A percentile compares a stretch with the other conserved stretches of the same genome.
phyloP scores from a whole-genome alignment of 2,888 invertebrate species.

The Drosophila neutralis region DNA sequence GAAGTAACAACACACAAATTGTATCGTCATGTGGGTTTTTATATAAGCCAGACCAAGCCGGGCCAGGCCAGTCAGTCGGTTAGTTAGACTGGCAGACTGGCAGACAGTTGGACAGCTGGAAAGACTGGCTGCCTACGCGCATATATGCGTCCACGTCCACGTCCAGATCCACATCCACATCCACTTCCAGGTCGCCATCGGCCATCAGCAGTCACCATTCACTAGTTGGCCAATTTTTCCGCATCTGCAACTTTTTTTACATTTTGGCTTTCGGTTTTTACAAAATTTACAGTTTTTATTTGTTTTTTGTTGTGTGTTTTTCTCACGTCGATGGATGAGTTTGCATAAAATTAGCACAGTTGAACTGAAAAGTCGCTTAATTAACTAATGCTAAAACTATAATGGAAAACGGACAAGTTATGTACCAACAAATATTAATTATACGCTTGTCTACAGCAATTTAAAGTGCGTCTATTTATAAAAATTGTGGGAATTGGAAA shows the following conservation, averaged over 20 bases:
- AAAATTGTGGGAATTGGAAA: slow-evolving; percentile 34
- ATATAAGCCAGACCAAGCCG: slow-evolving; percentile 59
- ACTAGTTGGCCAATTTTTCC: slow-evolving; percentile 69
- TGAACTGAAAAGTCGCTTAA: slow-evolving; percentile 56
- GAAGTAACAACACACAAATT: slow-evolving; percentile 45
- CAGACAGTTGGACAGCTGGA: slow-evolving; percentile 8
- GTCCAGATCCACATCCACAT: slow-evolving; percentile 50
- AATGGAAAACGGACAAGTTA: slow-evolving; percentile 53
- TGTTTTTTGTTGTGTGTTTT: slow-evolving; percentile 26
- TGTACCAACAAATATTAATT: slow-evolving; percentile 43
- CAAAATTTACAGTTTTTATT: slow-evolving; percentile 34
- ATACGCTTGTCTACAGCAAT: slow-evolving; percentile 42
- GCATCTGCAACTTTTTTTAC: slow-evolving; percentile 52
- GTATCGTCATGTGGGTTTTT: slow-evolving; percentile 65
- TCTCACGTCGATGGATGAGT: slow-evolving; percentile 64
- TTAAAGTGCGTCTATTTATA: slow-evolving; percentile 42
- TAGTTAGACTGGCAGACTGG: slow-evolving; percentile 25
- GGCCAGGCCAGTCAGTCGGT: slow-evolving; percentile 31
- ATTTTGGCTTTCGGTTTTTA: slow-evolving; percentile 45
- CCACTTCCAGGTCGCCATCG: slow-evolving; percentile 64
- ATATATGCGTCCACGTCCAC: slow-evolving; percentile 64
- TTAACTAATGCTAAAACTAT: slow-evolving; percentile 46
- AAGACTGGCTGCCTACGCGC: slow-evolving; percentile 63
- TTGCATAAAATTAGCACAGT: slow-evolving; percentile 68
- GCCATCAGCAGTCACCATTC: slow-evolving; percentile 13